A percentile compares a stretch with the other conserved stretches of the same genome.
Conservation (phyloP, 1,140 invertebrate genomes). For the Caenorhabditis briggsae region DNA sequence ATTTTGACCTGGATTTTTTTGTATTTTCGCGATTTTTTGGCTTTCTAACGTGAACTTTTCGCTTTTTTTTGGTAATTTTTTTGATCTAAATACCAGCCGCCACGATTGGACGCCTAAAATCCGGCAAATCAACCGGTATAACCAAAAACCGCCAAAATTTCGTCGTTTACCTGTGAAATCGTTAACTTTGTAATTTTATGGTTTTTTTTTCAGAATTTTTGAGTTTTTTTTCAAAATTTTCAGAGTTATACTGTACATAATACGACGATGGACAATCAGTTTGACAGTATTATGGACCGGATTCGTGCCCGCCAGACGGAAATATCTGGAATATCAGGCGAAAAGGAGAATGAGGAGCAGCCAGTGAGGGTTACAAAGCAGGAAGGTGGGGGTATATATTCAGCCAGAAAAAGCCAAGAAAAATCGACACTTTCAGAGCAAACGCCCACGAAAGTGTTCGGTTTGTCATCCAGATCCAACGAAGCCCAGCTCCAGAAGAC, state of each 20-base stretch:
- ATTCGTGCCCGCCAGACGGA: not conserved
- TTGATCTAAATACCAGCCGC: not conserved
- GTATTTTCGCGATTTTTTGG: not conserved
- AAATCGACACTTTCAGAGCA: not conserved
- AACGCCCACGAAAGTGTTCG: slow-evolving; percentile 12
- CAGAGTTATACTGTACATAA: slow-evolving; percentile 37
- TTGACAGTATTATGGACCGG: slow-evolving; percentile 26
- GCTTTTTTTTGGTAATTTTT: not conserved
- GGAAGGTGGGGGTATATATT: not conserved
- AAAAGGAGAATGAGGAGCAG: slow-evolving; percentile 2
- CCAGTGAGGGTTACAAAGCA: not conserved
- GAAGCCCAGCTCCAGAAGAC: not conserved
- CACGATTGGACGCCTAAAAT: not conserved
- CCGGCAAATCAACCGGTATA: not conserved
- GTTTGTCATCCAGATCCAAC: not conserved
- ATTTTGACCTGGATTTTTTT: not conserved
- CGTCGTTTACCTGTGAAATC: not conserved
- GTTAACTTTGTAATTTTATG: too few relatives aligned
- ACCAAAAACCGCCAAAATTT: not conserved
- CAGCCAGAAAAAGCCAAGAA: too few relatives aligned
- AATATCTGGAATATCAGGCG: not conserved
- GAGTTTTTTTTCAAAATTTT: not conserved
- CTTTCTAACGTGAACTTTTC: slow-evolving; percentile 15
- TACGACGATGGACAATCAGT: slow-evolving; percentile 20
- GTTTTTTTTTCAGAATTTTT: too few relatives aligned